Conservation (phyloP, 2,888 invertebrate genomes). For the Hoplodrina blanda region DNA sequence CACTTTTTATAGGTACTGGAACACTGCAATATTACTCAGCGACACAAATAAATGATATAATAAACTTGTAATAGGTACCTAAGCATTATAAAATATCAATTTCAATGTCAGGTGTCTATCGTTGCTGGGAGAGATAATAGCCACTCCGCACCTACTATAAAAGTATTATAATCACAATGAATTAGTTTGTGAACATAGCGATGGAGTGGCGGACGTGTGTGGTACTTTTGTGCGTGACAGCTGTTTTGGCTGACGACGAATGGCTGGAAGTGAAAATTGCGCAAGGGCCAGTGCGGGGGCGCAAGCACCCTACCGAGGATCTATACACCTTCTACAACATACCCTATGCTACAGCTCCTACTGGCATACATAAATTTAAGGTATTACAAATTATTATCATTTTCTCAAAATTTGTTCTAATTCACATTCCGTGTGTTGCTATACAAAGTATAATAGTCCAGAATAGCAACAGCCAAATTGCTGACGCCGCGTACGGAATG, state of each 20-base stretch:
- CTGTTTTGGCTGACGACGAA: conserved; percentile 7
- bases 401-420: too few species aligned
- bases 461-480: too few species aligned
- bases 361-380: conserved; percentile 63
- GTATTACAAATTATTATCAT: background rate
- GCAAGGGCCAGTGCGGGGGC: conserved; percentile 71
- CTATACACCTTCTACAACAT: conserved; percentile 70
- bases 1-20: too few species aligned
- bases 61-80: too few species aligned
- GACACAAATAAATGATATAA: too few species aligned
- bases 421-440: too few species aligned
- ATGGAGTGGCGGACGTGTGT: conserved; percentile 6
- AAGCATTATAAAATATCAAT: background rate
- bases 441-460: too few species aligned
- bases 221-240: background rate
- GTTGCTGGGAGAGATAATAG: background rate
- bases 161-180: background rate
- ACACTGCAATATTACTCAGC: too few species aligned
- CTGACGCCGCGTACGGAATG: too few species aligned
- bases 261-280: conserved; percentile 59
- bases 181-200: background rate
- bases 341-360: conserved; percentile 67
- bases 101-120: background rate
- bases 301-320: conserved; percentile 60
- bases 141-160: background rate